Evolutionary conservation across 2,113 vertebrate genomes (phyloP).

Genomic region (Hystrix cristata): DNA sequence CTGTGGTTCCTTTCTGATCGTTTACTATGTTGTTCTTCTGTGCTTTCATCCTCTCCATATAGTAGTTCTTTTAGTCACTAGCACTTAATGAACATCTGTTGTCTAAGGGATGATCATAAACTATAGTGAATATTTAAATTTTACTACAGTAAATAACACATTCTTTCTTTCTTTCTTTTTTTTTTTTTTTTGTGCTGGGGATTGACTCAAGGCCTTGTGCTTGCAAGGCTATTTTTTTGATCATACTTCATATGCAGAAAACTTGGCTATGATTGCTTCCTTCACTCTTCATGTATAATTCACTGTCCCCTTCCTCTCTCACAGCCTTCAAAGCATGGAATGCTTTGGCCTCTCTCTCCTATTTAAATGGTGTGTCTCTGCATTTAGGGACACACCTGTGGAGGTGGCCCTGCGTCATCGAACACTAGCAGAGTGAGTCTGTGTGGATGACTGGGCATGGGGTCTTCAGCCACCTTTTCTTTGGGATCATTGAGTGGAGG

Average conservation of each 20-base stretch:
- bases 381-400: neutral
- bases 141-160: neutral
- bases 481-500: neutral
- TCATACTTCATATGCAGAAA: neutral
- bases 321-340: neutral
- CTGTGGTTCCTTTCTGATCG: neutral
- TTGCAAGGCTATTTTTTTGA: neutral
- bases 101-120: neutral
- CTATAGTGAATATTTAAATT: neutral
- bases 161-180: neutral
- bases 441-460: neutral
- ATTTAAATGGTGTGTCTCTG: conserved; percentile 9
- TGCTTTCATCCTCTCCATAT: neutral
- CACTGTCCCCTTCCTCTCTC: neutral
- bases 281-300: neutral
- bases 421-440: neutral
- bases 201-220: too few species aligned
- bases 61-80: neutral
- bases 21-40: neutral
- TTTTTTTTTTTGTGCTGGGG: too few species aligned
- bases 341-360: neutral
- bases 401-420: neutral
- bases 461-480: neutral
- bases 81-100: neutral
- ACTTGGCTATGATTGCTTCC: neutral